These are phyloP conservation scores for Sabatieria punctata DNA, from an alignment of 2,888 invertebrate genomes.

Conservation along the genomic window DNA sequence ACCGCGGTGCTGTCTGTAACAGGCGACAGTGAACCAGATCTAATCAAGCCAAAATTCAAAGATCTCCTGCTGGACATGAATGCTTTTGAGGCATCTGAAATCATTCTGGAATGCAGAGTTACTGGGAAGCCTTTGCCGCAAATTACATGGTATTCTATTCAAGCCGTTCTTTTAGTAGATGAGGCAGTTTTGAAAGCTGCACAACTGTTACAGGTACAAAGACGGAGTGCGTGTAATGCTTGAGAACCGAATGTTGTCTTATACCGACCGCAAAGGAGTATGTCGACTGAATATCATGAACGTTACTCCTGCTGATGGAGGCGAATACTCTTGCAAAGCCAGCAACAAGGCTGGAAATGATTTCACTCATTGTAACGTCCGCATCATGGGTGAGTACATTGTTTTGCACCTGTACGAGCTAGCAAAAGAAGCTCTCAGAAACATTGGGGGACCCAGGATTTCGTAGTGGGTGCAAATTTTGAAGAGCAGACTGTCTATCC, in stretches of 20 bases:
- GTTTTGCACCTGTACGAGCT: too few relatives aligned
- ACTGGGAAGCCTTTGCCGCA: constrained; percentile 7
- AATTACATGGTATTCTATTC: constrained; percentile 19
- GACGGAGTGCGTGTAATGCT: constrained; percentile 26
- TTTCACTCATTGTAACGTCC: constrained; percentile 24
- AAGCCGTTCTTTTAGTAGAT: background rate
- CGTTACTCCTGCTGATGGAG: constrained; percentile 19
- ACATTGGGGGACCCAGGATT: too few relatives aligned
- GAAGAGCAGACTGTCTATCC: too few relatives aligned
- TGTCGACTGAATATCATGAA: constrained; percentile 24
- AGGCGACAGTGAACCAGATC: constrained; percentile 26
- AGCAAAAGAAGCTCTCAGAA: too few relatives aligned
- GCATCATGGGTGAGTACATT: constrained; percentile 16
- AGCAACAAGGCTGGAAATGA: constrained; percentile 24
- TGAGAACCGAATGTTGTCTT: constrained; percentile 25
- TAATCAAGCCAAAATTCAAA: constrained; percentile 21
- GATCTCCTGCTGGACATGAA: constrained; percentile 23
- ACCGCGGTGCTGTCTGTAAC: constrained; percentile 84
- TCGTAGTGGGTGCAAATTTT: too few relatives aligned
- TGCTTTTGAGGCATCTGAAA: constrained; percentile 20
- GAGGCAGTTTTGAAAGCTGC: background rate
- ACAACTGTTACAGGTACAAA: constrained; percentile 18
- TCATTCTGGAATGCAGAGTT: constrained; percentile 12
- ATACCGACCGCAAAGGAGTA: constrained; percentile 25
- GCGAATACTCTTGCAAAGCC: constrained; percentile 27